Percentiles rank a stretch among this genome's conserved stretches.
phyloP scores from a whole-genome alignment of 2,888 invertebrate species.

The Lasioglossum oenotherae region DNA sequence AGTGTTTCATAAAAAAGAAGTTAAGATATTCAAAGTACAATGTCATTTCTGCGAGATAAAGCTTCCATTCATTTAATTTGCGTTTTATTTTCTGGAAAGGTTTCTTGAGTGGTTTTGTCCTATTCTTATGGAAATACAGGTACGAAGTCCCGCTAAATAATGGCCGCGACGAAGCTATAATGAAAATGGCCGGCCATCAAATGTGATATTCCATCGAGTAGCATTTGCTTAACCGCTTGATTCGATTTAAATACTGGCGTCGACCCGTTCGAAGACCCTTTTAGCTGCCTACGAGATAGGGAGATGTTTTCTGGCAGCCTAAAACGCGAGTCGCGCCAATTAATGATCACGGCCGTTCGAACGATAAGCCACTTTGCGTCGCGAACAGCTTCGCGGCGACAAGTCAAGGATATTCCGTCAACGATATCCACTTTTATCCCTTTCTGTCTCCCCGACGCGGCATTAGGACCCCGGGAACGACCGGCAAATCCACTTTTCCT shows the following conservation, averaged over 20 bases:
- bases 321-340: not conserved
- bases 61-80: not conserved
- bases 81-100: not conserved
- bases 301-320: not conserved
- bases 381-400: not conserved
- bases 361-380: not conserved
- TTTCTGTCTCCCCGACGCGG: not conserved
- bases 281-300: not conserved
- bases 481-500: constrained; percentile 48
- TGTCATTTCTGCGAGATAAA: not conserved
- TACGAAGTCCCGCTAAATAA: not conserved
- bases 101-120: not conserved
- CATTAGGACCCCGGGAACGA: constrained; percentile 32
- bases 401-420: constrained; percentile 8
- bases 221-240: not conserved
- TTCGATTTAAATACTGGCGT: not conserved
- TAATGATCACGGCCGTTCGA: not conserved
- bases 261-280: not conserved
- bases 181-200: not conserved
- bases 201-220: not conserved
- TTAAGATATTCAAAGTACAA: not conserved
- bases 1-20: not conserved
- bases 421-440: constrained; percentile 32
- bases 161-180: not conserved
- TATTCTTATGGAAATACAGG: not conserved